These are phyloP conservation scores for Eira barbara DNA, from an alignment of 2,113 vertebrate genomes.

Conservation along the genomic window DNA sequence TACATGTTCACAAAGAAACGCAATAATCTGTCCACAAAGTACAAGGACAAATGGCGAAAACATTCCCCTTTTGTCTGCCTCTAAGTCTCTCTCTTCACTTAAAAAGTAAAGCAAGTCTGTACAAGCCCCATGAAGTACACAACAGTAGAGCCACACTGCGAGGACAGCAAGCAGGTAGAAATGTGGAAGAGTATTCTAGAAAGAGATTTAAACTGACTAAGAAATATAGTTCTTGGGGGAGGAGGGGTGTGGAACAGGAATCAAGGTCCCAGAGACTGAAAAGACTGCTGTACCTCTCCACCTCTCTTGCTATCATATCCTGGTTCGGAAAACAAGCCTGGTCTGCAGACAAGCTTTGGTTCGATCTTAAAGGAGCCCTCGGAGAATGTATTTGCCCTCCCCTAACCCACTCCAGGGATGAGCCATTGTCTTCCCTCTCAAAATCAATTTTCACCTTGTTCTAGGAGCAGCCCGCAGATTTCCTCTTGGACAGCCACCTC, in stretches of 20 bases:
- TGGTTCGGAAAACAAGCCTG: neutral
- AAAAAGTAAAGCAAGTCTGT: neutral
- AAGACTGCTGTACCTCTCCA: neutral
- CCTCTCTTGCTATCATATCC: neutral
- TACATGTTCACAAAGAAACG: neutral
- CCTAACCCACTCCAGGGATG: neutral
- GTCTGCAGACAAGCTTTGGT: neutral
- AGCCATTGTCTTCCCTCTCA: constrained; percentile 1
- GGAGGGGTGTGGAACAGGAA: neutral
- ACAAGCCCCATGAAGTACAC: neutral
- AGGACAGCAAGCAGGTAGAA: neutral
- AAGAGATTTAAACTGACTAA: neutral
- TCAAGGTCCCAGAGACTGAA: neutral
- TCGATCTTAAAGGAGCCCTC: neutral
- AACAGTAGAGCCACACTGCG: neutral
- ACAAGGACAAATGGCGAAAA: neutral
- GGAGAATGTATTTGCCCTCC: neutral
- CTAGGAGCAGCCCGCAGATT: neutral
- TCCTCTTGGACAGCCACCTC: neutral
- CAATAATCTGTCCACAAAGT: neutral
- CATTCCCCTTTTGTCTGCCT: neutral
- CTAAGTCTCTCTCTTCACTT: neutral
- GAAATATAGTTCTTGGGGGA: neutral
- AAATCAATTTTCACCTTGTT: constrained; percentile 55
- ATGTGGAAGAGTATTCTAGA: neutral